Percentiles rank a stretch among this genome's conserved stretches.
Evolutionary conservation across 2,797 vertebrate genomes (phyloP).

Genomic region (Myoxocephalus aenaeus): DNA sequence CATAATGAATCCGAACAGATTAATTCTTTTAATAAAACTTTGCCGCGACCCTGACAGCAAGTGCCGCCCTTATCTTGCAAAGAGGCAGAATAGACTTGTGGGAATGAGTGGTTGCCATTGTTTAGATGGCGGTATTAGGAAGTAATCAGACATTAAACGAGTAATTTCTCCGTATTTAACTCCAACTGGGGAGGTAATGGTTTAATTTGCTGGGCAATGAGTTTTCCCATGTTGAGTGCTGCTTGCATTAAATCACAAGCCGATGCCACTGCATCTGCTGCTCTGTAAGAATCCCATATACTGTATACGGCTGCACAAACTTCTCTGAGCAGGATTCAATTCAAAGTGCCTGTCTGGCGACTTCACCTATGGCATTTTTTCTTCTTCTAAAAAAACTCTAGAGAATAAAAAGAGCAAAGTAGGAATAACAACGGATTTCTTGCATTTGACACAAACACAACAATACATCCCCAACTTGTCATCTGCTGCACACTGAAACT

Average conservation of each 20-base stretch:
- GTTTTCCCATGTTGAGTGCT: constrained; percentile 67
- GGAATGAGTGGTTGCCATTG: constrained; percentile 72
- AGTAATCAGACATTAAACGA: constrained; percentile 84
- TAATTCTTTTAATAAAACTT: constrained; percentile 78
- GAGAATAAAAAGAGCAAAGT: neutral
- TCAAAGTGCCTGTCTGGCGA: neutral
- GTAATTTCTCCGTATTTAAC: constrained; percentile 83
- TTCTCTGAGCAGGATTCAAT: constrained; percentile 2
- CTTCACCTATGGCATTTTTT: neutral
- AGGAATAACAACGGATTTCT: neutral
- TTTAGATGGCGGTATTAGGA: constrained; percentile 77
- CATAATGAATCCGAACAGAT: constrained; percentile 77
- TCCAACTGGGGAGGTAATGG: constrained; percentile 78
- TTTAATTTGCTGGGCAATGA: constrained; percentile 81
- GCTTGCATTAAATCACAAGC: constrained; percentile 71
- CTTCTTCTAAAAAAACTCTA: neutral
- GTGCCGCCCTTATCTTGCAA: constrained; percentile 66
- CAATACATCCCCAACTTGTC: neutral
- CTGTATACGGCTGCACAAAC: constrained; percentile 9
- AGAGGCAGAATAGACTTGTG: constrained; percentile 65
- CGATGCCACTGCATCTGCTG: constrained; percentile 56
- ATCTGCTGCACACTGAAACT: neutral
- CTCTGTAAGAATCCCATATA: constrained; percentile 26
- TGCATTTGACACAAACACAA: constrained; percentile 1
- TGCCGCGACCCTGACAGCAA: constrained; percentile 63